Evolutionary conservation across 2,113 vertebrate genomes (phyloP).

Genomic region (Charadrius vociferus): DNA sequence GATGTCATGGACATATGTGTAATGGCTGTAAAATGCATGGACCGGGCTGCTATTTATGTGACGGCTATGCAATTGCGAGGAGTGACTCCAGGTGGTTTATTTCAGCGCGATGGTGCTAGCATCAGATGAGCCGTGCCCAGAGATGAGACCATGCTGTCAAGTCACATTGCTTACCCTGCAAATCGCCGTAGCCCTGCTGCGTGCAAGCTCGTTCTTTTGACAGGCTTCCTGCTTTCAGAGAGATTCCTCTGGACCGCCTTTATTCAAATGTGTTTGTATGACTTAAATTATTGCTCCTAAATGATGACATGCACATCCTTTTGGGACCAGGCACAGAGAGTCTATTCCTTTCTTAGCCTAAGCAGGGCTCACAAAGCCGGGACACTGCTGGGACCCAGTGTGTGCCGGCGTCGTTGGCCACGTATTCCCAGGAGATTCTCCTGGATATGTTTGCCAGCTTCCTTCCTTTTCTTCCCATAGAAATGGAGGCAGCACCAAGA

Average conservation of each 20-base stretch:
- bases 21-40: slow-evolving; percentile 54
- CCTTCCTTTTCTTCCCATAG: not conserved
- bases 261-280: not conserved
- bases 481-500: not conserved
- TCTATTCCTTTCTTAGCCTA: not conserved
- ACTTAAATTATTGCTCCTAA: not conserved
- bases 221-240: not conserved
- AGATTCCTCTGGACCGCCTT: not conserved
- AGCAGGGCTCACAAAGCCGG: not conserved
- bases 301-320: not conserved
- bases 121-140: not conserved
- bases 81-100: slow-evolving; percentile 68
- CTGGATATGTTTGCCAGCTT: not conserved
- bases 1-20: slow-evolving; percentile 22
- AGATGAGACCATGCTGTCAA: not conserved
- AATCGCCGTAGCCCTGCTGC: rapidly evolving
- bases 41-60: not conserved
- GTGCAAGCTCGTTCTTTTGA: not conserved
- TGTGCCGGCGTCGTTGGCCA: not conserved
- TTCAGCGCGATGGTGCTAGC: not conserved
- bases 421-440: not conserved
- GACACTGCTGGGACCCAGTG: not conserved
- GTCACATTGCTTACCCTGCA: not conserved
- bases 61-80: not conserved
- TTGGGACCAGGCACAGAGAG: not conserved